These are phyloP conservation scores for Pipistrellus nathusii DNA, from an alignment of 2,797 vertebrate genomes.

Conservation along the genomic window DNA sequence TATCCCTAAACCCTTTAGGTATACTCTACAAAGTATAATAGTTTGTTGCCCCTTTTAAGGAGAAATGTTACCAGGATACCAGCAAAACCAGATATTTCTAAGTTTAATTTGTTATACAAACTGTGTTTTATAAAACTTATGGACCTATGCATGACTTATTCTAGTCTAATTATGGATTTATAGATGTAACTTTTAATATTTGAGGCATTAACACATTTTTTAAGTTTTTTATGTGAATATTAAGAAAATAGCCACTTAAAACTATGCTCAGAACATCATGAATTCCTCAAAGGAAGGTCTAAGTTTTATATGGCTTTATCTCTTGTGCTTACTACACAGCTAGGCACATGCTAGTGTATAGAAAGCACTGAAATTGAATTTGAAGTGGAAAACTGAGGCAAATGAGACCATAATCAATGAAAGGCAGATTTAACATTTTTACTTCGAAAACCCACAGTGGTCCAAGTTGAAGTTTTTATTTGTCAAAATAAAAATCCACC, in stretches of 20 bases:
- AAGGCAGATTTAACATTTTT: background rate
- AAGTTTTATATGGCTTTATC: background rate
- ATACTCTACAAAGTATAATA: background rate
- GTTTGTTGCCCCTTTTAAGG: background rate
- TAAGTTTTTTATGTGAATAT: background rate
- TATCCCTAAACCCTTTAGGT: background rate
- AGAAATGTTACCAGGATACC: background rate
- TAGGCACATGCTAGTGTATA: background rate
- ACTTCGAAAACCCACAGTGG: background rate
- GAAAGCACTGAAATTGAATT: background rate
- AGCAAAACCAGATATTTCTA: slow-evolving; percentile 44
- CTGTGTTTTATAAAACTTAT: background rate
- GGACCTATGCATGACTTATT: background rate
- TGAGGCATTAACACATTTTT: slow-evolving; percentile 11
- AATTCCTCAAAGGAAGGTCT: background rate
- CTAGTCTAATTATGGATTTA: background rate
- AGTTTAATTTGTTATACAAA: slow-evolving; percentile 28
- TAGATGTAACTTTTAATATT: background rate
- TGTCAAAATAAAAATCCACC: too few relatives aligned
- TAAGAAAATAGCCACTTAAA: slow-evolving; percentile 18
- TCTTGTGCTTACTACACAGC: background rate
- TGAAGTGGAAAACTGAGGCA: background rate
- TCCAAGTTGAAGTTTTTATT: too few relatives aligned
- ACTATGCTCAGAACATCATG: background rate
- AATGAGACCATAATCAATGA: background rate